Base-by-base conservation (phyloP, 2,797 vertebrate genomes). In the Melopsittacus undulatus region DNA sequence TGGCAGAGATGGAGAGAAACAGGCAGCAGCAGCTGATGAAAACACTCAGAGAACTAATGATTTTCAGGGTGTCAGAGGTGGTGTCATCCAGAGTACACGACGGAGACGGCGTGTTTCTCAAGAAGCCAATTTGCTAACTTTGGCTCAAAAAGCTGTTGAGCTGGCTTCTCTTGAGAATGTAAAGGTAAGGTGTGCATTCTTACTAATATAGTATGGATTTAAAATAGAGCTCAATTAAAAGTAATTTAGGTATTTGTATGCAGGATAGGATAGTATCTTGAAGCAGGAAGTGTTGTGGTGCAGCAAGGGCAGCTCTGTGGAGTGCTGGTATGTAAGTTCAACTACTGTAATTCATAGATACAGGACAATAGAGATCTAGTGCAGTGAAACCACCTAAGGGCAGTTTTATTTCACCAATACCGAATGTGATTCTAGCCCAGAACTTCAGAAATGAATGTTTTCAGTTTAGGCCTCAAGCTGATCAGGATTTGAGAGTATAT, bases 121-220 rank as follows among this genome's bases (percentile, higher is more conserved):
- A 97, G 99, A 99, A 96, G 99, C 98, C 91, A 99, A 99, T 97
- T 97, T 99, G 97, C 98, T 99, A 96, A 99, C 99, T 24, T 96
- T 99, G 57, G 99, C 99, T 48, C 99, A 99, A 94, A 99, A 99
- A 97, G 99, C 99, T 32, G 99, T 98, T 5, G 99, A 99, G 93
- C 98, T 99, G 98, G 99, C 99, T 96, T 99, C 98, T 7, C 98
- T 99, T 59, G 99, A 98, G 88, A 97, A 96, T 27, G 74, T 97
- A 70, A 98, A 97, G 97, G 98, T 98, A 89, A 97, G 76, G 9
- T 45, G 26, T 67, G 27, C 48, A 9, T 51, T n/a, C 73, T 85
- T 67, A 48, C 29, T 19, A n/a, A n/a, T 24, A 29, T 2, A 68
- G 10, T 11, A 14, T 23, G 5, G 24, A 82, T 78, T 54, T 63